Percentiles rank a stretch among this genome's conserved stretches.
Evolutionary conservation across 2,888 invertebrate species (phyloP).

Genomic region (Drosophila vallismaia): DNA sequence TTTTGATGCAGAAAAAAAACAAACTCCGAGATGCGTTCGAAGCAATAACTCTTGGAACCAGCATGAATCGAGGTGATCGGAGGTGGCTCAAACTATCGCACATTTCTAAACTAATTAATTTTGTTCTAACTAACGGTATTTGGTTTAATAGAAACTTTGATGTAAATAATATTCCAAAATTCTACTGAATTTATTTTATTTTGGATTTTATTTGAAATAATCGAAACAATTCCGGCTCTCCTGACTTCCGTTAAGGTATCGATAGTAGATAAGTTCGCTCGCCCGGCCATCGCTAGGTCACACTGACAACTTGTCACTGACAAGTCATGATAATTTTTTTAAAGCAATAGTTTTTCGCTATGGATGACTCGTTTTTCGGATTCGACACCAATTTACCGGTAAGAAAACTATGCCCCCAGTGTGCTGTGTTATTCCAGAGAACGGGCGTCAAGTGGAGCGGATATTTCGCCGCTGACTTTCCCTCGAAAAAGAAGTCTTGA

Average conservation of each 20-base stretch:
- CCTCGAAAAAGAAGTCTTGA: not conserved
- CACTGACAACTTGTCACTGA: slow-evolving; percentile 85
- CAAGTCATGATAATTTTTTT: slow-evolving; percentile 88
- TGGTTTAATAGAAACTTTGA: not conserved
- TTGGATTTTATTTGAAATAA: not conserved
- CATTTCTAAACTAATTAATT: not conserved
- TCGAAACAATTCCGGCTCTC: not conserved
- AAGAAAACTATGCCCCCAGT: slow-evolving; percentile 81
- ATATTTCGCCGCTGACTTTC: not conserved
- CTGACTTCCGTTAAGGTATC: not conserved
- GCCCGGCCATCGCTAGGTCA: slow-evolving; percentile 25
- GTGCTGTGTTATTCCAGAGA: not conserved
- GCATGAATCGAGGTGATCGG: not conserved
- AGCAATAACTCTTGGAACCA: not conserved
- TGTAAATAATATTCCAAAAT: no score
- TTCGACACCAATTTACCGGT: slow-evolving; percentile 92
- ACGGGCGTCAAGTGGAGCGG: not conserved
- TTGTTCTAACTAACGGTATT: not conserved
- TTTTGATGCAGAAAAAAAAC: not conserved
- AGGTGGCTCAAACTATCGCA: slow-evolving; percentile 11
- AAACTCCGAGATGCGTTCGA: slow-evolving; percentile 1
- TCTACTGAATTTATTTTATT: not conserved
- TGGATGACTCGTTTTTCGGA: slow-evolving; percentile 95
- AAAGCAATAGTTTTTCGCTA: slow-evolving; percentile 86
- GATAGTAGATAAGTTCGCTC: slow-evolving; percentile 9